Evolutionary conservation across 2,113 vertebrate genomes (phyloP).

Genomic region (Sander lucioperca): DNA sequence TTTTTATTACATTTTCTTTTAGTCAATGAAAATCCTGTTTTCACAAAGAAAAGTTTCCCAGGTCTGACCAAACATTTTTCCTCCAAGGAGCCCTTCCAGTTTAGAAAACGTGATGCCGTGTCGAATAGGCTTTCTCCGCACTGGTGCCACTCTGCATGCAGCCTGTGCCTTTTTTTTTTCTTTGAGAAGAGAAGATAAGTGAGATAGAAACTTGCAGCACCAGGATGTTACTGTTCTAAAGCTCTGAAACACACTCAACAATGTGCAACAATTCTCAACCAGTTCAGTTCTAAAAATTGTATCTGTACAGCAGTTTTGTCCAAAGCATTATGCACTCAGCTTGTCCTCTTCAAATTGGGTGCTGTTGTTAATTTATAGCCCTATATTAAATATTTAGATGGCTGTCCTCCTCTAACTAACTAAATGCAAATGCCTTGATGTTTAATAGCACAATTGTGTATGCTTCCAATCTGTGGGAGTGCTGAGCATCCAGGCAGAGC

Average conservation of each 20-base stretch:
- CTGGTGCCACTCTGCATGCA: too few relatives aligned
- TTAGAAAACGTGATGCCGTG: too few relatives aligned
- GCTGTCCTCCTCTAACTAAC: background rate
- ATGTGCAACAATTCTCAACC: background rate
- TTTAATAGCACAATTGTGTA: conserved; percentile 54
- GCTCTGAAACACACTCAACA: background rate
- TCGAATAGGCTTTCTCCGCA: too few relatives aligned
- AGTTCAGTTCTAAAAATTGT: background rate
- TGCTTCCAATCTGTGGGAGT: conserved; percentile 25
- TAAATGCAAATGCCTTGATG: conserved; percentile 56
- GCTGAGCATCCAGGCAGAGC: conserved; percentile 42
- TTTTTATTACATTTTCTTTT: too few relatives aligned
- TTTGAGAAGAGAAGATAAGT: background rate
- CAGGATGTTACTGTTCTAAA: background rate
- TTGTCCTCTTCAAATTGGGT: conserved; percentile 17
- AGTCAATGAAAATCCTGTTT: too few relatives aligned
- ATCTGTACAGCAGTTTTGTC: background rate
- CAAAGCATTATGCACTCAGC: conserved; percentile 1
- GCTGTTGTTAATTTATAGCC: conserved; percentile 33
- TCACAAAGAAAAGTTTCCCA: too few relatives aligned
- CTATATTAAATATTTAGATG: conserved; percentile 52
- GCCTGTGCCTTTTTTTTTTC: too few relatives aligned
- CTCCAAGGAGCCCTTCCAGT: too few relatives aligned
- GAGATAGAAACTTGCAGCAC: background rate
- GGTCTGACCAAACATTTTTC: too few relatives aligned